Base-by-base conservation (phyloP, 1,140 invertebrate species). In the Drosophila pandora region DNA sequence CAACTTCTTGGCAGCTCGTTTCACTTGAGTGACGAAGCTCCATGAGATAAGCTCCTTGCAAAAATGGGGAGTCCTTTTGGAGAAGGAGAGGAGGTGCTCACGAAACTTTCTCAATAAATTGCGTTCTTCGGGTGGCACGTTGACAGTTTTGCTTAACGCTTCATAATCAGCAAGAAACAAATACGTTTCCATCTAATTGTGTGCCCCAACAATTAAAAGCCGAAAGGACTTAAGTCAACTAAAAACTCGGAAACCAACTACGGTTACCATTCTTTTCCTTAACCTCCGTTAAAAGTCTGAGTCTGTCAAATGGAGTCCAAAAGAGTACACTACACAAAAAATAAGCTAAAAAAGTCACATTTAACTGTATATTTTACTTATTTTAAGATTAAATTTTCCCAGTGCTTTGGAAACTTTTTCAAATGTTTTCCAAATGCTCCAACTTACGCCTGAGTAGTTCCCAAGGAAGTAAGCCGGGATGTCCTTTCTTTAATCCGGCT, bases 61-160 rank as follows among this genome's bases (percentile, higher is more conserved):
- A 39, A 50, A 34, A 53, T 65, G 61, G 71, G 77, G 68, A 60
- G 49, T 50, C 45, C 65, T 52, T 74, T 64, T 1, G 25, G 10
- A 23, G 9, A 25, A 10, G 17, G 34, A 6, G 49, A 12, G 0
- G 34, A 54, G 59, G 37, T 63, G 50, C 48, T 53, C 56, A 64
- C 47, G 17, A 90, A 83, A 90, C 72, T 90, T 90, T 89, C 72
- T 68, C 79, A 90, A 90, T 90, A 90, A 90, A 90, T 90, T 90
- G 84, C 72, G 74, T 85, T 82, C 89, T 79, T 78, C 57, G 78
- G 67, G 83, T 79, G 68, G 79, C 84, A 80, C 79, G 90, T 90
- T 90, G 90, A 90, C 90, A 90, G 90, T 90, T 90, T 88, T 90
- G 73, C 89, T 90, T 90, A 90, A 90, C 90, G 90, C 89, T 90